Conservation (phyloP, 2,113 vertebrate genomes). For the Fregetta grallaria region DNA sequence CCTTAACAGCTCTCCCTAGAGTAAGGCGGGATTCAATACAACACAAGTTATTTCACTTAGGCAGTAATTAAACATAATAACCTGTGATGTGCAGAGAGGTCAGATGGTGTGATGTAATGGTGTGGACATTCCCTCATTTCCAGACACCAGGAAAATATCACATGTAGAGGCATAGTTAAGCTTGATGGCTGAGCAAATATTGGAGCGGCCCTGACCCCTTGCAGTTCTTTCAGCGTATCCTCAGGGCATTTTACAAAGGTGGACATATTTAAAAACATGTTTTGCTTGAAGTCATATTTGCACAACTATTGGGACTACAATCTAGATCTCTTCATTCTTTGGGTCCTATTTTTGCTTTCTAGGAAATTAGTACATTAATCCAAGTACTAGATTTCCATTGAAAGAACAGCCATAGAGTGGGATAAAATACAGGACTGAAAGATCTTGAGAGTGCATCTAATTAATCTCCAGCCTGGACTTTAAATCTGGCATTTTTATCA, state of each 20-base stretch:
- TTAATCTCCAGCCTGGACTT: neutral
- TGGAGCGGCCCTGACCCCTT: neutral
- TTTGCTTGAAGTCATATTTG: neutral
- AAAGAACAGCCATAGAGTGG: neutral
- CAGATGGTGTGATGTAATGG: neutral
- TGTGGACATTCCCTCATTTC: neutral
- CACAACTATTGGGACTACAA: neutral
- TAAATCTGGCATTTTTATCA: neutral
- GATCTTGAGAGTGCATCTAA: neutral
- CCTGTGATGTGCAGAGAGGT: neutral
- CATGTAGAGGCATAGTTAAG: fast-evolving
- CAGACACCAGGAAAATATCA: neutral
- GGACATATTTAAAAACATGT: neutral
- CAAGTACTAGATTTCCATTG: neutral
- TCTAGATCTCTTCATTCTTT: neutral
- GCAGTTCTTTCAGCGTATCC: neutral
- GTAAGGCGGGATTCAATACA: neutral
- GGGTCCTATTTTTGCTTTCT: neutral
- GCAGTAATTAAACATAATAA: neutral
- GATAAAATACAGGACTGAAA: neutral
- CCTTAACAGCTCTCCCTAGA: neutral
- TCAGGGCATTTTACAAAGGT: neutral
- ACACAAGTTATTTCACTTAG: neutral
- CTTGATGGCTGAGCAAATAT: neutral
- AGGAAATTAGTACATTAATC: neutral